Base-by-base conservation (phyloP, 1,140 invertebrate species). In the Choristoneura fumiferana region DNA sequence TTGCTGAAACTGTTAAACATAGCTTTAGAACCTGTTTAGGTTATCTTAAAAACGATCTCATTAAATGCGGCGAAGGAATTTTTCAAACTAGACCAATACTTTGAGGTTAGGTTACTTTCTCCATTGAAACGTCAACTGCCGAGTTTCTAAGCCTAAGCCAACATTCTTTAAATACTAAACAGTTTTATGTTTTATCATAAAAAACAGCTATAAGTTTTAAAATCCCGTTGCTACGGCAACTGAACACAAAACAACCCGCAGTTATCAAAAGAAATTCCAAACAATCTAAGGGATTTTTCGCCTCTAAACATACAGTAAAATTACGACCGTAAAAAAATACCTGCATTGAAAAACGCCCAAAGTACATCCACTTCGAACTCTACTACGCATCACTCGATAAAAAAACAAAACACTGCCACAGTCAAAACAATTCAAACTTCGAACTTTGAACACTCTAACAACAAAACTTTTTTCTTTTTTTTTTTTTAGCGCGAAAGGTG, bases 311-410 rank as follows among this genome's bases (percentile, higher is more conserved):
- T 29, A 29, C 6, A 66, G 22, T 29, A 29, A 29, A 29, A 29
- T 2, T 29, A 29, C 6, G 22, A 29, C 22, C 22, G 22, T n/a
- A 57, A 65, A 67, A 52, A 58, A 62, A 69, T 76, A 85, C 82
- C 82, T 85, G 80, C 82, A 85, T 85, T 60, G 71, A 81, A 72
- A 65, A 66, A 53, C 64, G n/a, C 12, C 17, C 15, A 17, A 15
- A 36, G 10, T 9, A 62, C 6, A 10, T 18, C 14, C 17, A n/a
- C 14, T 57, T 8, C 53, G 56, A 39, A 63, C 58, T 38, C 9
- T 57, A 58, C 52, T 29, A 43, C 38, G 45, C 61, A 57, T 39
- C 33, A 45, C 52, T 52, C 59, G 40, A 58, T 38, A 55, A 61
- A 63, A 76, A 68, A 62, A 60, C 49, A 35, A 62, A 67, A 75